Evolutionary conservation across 1,140 invertebrate species (phyloP).

Genomic region (Macrocentrus cingulum): DNA sequence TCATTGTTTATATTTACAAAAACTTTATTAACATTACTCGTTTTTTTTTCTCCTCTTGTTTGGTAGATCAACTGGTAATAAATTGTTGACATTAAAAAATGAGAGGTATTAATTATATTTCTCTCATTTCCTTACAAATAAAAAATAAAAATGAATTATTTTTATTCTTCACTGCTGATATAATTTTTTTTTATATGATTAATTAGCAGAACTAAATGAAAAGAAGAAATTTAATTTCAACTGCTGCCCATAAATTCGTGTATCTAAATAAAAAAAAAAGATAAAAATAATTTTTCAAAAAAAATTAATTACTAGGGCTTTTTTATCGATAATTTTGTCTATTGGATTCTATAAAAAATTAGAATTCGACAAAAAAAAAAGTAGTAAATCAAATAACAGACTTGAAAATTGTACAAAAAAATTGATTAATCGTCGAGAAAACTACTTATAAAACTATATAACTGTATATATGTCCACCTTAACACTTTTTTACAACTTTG

Average conservation of each 20-base stretch:
- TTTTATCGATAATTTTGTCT: too few species aligned
- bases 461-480: slow-evolving; percentile 9
- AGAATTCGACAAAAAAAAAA: not conserved
- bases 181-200: too few species aligned
- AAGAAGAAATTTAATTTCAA: too few species aligned
- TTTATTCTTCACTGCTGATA: too few species aligned
- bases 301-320: slow-evolving; percentile 4
- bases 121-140: too few species aligned
- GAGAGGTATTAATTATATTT: too few species aligned
- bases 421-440: slow-evolving; percentile 8
- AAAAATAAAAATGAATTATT: too few species aligned
- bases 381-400: slow-evolving; percentile 1
- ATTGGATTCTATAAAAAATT: not conserved
- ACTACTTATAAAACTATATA: slow-evolving; percentile 25
- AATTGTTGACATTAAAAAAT: too few species aligned
- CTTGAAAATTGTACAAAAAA: slow-evolving; percentile 24
- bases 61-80: too few species aligned
- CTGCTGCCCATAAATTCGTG: not conserved
- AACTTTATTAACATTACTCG: not conserved
- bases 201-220: too few species aligned
- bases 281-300: not conserved
- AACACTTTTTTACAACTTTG: slow-evolving; percentile 23
- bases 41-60: not conserved
- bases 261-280: not conserved
- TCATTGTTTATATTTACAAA: not conserved